These are phyloP conservation scores for Acestrorhynchus altus DNA, from an alignment of 2,797 vertebrate genomes.

Conservation along the genomic window DNA sequence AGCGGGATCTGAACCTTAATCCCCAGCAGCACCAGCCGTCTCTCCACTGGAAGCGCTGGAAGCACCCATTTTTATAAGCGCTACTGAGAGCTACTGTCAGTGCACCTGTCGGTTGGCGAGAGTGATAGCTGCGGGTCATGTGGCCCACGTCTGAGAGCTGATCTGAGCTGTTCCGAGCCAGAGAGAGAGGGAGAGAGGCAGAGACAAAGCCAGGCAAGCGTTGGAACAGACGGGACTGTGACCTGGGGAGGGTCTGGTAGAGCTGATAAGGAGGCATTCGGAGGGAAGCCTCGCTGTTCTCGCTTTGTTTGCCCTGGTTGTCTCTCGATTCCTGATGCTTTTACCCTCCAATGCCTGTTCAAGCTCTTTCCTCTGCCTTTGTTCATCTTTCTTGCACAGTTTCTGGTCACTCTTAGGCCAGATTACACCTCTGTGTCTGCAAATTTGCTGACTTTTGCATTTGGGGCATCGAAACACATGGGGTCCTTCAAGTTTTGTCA, in stretches of 20 bases:
- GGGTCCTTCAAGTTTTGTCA: too few species aligned
- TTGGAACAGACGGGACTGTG: slow-evolving; percentile 32
- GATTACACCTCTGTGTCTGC: not conserved
- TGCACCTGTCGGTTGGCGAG: slow-evolving; percentile 4
- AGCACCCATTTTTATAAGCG: not conserved
- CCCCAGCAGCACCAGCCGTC: not conserved
- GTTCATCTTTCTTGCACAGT: slow-evolving; percentile 13
- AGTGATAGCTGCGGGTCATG: slow-evolving; percentile 43
- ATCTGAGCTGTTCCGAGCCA: slow-evolving; percentile 26
- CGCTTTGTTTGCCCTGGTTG: not conserved
- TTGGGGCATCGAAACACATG: too few species aligned
- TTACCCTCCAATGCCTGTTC: slow-evolving; percentile 25
- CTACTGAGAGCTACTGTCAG: slow-evolving; percentile 30
- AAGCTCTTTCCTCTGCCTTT: slow-evolving; percentile 33
- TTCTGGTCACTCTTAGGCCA: not conserved
- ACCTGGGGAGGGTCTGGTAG: slow-evolving; percentile 44
- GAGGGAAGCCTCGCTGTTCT: not conserved
- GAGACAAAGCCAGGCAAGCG: slow-evolving; percentile 4
- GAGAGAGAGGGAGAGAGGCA: slow-evolving; percentile 19
- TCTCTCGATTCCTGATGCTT: slow-evolving; percentile 16
- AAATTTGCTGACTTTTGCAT: not conserved
- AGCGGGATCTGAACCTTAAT: not conserved
- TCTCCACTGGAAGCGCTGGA: too few species aligned
- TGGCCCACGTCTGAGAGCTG: slow-evolving; percentile 18
- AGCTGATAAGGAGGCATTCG: slow-evolving; percentile 43